Percentiles rank a stretch among this genome's conserved stretches.
phyloP scores from a whole-genome alignment of 2,113 vertebrate genomes.

The Tauraco erythrolophus region DNA sequence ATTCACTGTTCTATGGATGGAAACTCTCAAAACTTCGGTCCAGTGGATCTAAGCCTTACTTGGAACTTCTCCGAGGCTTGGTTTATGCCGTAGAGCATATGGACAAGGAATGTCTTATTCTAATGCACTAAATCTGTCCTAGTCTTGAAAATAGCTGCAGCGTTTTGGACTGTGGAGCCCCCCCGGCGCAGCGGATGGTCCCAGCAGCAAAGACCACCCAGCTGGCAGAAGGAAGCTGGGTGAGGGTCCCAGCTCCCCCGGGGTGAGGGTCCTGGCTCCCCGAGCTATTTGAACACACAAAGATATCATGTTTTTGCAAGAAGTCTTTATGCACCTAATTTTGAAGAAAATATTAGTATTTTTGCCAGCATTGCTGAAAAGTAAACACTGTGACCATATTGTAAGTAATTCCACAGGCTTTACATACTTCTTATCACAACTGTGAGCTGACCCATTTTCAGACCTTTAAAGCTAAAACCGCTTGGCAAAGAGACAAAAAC shows the following conservation, averaged over 20 bases:
- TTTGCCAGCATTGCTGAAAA: not conserved
- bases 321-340: not conserved
- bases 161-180: rapidly evolving
- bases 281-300: rapidly evolving
- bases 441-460: slow-evolving; percentile 46
- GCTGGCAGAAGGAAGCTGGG: not conserved
- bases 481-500: not conserved
- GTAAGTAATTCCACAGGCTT: not conserved
- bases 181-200: rapidly evolving
- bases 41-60: not conserved
- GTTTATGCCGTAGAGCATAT: not conserved
- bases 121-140: not conserved
- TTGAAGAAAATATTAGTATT: not conserved
- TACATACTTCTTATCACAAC: not conserved
- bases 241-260: not conserved
- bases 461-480: not conserved
- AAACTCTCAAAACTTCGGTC: not conserved
- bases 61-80: not conserved
- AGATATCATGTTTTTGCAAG: not conserved
- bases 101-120: not conserved
- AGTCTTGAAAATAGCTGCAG: rapidly evolving
- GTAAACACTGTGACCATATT: not conserved
- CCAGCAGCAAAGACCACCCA: not conserved
- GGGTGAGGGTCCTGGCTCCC: not conserved
- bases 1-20: not conserved